Base-by-base conservation (phyloP, 1,140 invertebrate genomes). In the Bombus waltoni region DNA sequence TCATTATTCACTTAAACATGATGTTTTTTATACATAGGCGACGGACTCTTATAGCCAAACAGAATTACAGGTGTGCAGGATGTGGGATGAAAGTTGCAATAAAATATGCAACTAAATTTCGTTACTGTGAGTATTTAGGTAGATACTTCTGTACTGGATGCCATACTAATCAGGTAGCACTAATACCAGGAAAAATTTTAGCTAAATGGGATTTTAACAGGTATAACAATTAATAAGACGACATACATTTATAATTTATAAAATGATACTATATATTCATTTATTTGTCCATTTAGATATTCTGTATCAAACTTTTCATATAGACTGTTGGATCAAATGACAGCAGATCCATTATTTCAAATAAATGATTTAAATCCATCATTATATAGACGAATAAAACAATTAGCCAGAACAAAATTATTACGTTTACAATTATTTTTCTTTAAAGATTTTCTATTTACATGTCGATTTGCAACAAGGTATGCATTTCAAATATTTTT, bases 131-230 rank as follows among this genome's bases (percentile, higher is more conserved):
- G 92, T 99, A 99, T 93, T 95, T 98, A 72, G 98, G 98, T 28
- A 97, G 98, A 91, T 98, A 98, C 94, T 98, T 98, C 94, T 99
- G 98, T 93, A 98, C 98, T 11, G 98, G 97, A 53, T 99, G 98
- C 93, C 98, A 98, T 94, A 97, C 96, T 18, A 97, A 98, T 93
- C 96, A 98, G 90, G 95, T 97, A 74, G 96, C 97, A 10, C 94
- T 97, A 76, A 97, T 98, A 90, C 98, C 98, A 35, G 97, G 97
- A 25, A 96, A 97, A 91, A 97, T 99, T 83, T 76, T 93, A 73
- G 93, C 85, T 1, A 95, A 95, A 84, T 96, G 95, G 95, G 95
- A 96, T 90, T 96, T 98, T 91, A 96, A 94, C 57, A 96, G 95
- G 96, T 97, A 95, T 38, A n/a, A 38, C n/a, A 25, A 59, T 62